Percentiles rank a stretch among this genome's conserved stretches.
phyloP scores from a whole-genome alignment of 1,140 invertebrate species.

The Cyclina sinensis region DNA sequence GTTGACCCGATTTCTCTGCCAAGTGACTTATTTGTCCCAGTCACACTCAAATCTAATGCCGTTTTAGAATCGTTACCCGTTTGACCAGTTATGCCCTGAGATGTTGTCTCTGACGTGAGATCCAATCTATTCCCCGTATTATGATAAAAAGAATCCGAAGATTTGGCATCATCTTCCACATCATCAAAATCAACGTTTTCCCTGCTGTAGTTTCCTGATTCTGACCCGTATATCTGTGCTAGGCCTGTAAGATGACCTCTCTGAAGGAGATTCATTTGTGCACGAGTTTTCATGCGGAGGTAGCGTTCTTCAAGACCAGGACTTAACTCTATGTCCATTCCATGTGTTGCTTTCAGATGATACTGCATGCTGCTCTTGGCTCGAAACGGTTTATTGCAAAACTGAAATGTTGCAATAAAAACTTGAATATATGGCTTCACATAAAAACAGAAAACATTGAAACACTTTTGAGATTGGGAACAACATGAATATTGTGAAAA shows the following conservation, averaged over 20 bases:
- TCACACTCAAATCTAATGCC: conserved; percentile 51
- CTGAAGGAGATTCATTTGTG: conserved; percentile 60
- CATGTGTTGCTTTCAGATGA: conserved; percentile 82
- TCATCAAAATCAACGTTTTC: conserved; percentile 55
- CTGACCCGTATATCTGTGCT: conserved; percentile 48
- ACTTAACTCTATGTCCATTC: conserved; percentile 81
- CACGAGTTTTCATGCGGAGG: conserved; percentile 79
- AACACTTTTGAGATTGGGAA: no score
- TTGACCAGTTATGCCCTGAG: conserved; percentile 60
- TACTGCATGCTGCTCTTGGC: conserved; percentile 81
- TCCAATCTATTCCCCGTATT: conserved; percentile 48
- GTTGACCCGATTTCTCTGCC: neutral
- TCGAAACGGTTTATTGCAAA: conserved; percentile 78
- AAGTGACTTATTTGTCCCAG: neutral
- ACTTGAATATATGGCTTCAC: no score
- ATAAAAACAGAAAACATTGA: no score
- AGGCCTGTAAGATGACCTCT: conserved; percentile 31
- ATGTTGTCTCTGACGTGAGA: conserved; percentile 12
- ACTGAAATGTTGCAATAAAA: conserved; percentile 60
- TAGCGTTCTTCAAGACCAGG: conserved; percentile 83
- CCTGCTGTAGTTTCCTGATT: conserved; percentile 18
- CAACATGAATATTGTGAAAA: no score
- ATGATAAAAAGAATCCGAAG: conserved; percentile 62
- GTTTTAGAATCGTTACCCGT: conserved; percentile 53
- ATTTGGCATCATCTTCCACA: conserved; percentile 47